Conservation (phyloP, 2,888 invertebrate genomes). For the Sipha maydis region DNA sequence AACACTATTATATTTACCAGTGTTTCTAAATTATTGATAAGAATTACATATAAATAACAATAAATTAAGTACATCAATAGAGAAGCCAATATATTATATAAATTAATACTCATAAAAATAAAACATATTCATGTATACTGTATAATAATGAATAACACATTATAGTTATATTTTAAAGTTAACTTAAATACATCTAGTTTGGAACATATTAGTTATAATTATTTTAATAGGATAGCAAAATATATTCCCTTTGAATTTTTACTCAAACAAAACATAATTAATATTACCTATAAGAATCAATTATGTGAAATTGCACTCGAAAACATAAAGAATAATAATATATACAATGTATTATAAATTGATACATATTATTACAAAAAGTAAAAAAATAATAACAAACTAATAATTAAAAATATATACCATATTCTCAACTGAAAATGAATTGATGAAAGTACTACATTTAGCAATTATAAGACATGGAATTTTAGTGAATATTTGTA, state of each 20-base stretch:
- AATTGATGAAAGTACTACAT: neutral
- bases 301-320: conserved; percentile 5
- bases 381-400: neutral
- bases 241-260: neutral
- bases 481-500: neutral
- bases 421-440: neutral
- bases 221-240: conserved; percentile 18
- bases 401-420: neutral
- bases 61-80: conserved; percentile 25
- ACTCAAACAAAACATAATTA: conserved; percentile 16
- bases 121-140: neutral
- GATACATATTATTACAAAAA: neutral
- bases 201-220: neutral
- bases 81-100: neutral
- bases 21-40: conserved; percentile 6
- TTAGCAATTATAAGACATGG: neutral
- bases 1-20: neutral
- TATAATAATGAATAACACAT: neutral
- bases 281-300: neutral
- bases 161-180: neutral
- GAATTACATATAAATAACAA: conserved; percentile 23
- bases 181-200: neutral
- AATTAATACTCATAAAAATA: neutral
- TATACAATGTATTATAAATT: neutral
- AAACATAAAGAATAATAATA: neutral